Evolutionary conservation across 2,888 invertebrate genomes (phyloP).

Genomic region (Yponomeuta malinellus): DNA sequence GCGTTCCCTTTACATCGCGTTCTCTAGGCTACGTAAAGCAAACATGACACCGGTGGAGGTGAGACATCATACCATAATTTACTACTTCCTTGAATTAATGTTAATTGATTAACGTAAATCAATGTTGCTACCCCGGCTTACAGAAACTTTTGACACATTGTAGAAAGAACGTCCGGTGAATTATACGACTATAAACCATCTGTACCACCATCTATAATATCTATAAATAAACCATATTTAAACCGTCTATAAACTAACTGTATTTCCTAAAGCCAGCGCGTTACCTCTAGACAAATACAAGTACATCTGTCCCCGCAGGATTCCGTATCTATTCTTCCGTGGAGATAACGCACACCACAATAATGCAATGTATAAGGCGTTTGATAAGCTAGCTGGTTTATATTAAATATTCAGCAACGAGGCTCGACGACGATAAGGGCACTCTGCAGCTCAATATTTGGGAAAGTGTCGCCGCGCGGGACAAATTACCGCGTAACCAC

Average conservation of each 20-base stretch:
- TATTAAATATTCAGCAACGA: conserved; percentile 12
- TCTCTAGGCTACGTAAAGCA: too few relatives aligned
- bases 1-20: too few relatives aligned
- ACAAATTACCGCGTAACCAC: conserved; percentile 65
- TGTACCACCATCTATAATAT: too few relatives aligned
- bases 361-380: not conserved
- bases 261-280: not conserved
- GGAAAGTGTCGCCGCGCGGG: conserved; percentile 45
- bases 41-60: too few relatives aligned
- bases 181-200: not conserved
- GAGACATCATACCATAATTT: not conserved
- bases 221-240: too few relatives aligned
- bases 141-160: not conserved
- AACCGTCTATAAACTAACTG: not conserved
- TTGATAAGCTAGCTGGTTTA: conserved; percentile 10
- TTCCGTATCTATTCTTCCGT: not conserved
- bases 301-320: not conserved
- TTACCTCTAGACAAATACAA: not conserved
- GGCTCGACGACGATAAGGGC: conserved; percentile 17
- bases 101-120: not conserved
- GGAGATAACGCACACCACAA: not conserved
- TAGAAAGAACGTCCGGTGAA: not conserved
- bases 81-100: not conserved
- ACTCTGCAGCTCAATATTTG: conserved; percentile 37
- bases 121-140: not conserved